These are phyloP conservation scores for Callyntrura sp. DNA, from an alignment of 2,888 invertebrate genomes.

Conservation along the genomic window DNA sequence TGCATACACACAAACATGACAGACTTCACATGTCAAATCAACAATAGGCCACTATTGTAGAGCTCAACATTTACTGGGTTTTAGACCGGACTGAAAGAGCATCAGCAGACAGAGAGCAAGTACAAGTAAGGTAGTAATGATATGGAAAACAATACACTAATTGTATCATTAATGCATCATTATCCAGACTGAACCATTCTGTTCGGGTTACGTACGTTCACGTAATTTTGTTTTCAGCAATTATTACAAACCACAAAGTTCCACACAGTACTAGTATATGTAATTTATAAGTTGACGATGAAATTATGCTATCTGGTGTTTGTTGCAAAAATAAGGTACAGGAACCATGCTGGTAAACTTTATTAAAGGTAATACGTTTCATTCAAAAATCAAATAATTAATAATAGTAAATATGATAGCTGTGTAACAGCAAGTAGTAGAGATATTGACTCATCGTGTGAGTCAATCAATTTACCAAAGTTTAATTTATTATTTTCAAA, in stretches of 20 bases:
- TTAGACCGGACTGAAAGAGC: background rate
- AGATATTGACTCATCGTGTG: no score
- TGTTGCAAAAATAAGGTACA: no score
- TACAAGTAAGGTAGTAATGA: slow-evolving; percentile 66
- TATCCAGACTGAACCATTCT: slow-evolving; percentile 41
- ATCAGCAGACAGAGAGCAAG: background rate
- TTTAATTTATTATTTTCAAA: no score
- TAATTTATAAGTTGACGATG: slow-evolving; percentile 37
- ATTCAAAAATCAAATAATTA: no score
- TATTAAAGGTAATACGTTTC: no score
- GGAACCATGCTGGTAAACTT: no score
- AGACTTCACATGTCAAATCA: background rate
- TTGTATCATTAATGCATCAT: slow-evolving; percentile 77
- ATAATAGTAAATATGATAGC: no score
- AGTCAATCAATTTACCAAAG: no score
- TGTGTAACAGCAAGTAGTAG: no score
- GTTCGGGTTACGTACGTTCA: background rate
- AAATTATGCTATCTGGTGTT: no score
- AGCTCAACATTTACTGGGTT: background rate
- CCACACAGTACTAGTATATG: no score
- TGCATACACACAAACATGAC: background rate
- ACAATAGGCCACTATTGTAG: background rate
- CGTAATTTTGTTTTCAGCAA: background rate
- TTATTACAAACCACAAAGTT: slow-evolving; percentile 19
- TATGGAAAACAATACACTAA: slow-evolving; percentile 69